phyloP scores from a whole-genome alignment of 2,797 vertebrate genomes.

The Acrossocheilus wenchowensis region DNA sequence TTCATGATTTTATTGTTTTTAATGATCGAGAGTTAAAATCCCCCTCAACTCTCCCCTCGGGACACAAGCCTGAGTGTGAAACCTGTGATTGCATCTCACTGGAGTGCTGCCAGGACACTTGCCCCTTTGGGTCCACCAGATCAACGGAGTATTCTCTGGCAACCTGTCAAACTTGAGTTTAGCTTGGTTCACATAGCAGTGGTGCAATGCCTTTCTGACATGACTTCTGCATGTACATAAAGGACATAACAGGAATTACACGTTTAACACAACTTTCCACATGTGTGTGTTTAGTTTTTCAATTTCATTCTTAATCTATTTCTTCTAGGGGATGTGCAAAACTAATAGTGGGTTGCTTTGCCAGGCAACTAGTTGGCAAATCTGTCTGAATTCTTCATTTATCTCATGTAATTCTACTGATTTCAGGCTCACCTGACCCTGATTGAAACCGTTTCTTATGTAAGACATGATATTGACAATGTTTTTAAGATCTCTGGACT shows the following conservation, averaged over 20 bases:
- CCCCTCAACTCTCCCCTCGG: neutral
- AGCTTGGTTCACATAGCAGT: conserved; percentile 64
- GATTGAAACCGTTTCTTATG: too few relatives aligned
- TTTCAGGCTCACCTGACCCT: too few relatives aligned
- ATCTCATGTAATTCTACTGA: neutral
- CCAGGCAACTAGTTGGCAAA: neutral
- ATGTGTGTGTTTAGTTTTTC: neutral
- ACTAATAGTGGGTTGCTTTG: neutral
- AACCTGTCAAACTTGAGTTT: conserved; percentile 69
- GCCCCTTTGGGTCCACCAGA: conserved; percentile 65
- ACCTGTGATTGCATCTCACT: conserved; percentile 30
- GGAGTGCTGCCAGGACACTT: conserved; percentile 68
- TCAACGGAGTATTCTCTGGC: conserved; percentile 73
- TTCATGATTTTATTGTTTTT: conserved; percentile 18
- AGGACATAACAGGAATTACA: neutral
- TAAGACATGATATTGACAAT: neutral
- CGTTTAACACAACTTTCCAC: neutral
- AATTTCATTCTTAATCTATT: neutral
- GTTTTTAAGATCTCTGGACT: neutral
- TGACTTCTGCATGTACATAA: conserved; percentile 19
- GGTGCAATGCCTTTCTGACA: conserved; percentile 61
- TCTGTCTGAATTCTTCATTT: neutral
- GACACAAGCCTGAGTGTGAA: conserved; percentile 25
- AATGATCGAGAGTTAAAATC: neutral
- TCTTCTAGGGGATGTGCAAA: neutral